A percentile compares a stretch with the other conserved stretches of the same genome.
Conservation (phyloP, 2,797 vertebrate species). For the Myripristis jacobus region DNA sequence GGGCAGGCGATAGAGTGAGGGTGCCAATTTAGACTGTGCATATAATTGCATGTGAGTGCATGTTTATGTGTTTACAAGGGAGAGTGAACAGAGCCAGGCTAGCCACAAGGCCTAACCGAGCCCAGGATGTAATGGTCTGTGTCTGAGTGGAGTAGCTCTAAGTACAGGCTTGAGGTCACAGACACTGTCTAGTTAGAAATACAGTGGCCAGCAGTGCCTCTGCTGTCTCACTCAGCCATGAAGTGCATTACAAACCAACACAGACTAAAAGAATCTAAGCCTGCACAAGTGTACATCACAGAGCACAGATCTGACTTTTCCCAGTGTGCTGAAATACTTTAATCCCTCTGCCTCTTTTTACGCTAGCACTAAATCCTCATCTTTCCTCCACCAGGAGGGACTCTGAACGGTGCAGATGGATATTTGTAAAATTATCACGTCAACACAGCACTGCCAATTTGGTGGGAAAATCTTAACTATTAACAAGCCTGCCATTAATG, state of each 20-base stretch:
- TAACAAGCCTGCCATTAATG: constrained; percentile 26
- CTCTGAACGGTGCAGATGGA: constrained; percentile 38
- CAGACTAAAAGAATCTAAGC: constrained; percentile 59
- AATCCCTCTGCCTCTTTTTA: constrained; percentile 52
- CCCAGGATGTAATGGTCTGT: constrained; percentile 72
- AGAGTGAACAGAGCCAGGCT: constrained; percentile 61
- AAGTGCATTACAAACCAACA: constrained; percentile 66
- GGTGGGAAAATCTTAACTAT: constrained; percentile 10
- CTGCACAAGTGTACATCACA: constrained; percentile 59
- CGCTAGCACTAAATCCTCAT: constrained; percentile 53
- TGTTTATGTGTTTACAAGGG: constrained; percentile 75
- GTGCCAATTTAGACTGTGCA: constrained; percentile 65
- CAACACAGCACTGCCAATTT: constrained; percentile 26
- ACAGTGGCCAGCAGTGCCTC: constrained; percentile 48
- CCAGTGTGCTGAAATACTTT: constrained; percentile 60
- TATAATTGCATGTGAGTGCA: constrained; percentile 73
- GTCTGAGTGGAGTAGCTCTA: constrained; percentile 71
- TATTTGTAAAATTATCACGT: constrained; percentile 36
- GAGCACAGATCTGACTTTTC: constrained; percentile 54
- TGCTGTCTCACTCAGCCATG: constrained; percentile 58
- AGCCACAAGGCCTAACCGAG: constrained; percentile 59
- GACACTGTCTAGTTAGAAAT: constrained; percentile 44
- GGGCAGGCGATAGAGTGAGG: constrained; percentile 33
- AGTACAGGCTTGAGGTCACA: constrained; percentile 72
- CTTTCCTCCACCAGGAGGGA: constrained; percentile 46